These are phyloP conservation scores for Sitophilus oryzae DNA, from an alignment of 1,140 invertebrate species.

Conservation along the genomic window DNA sequence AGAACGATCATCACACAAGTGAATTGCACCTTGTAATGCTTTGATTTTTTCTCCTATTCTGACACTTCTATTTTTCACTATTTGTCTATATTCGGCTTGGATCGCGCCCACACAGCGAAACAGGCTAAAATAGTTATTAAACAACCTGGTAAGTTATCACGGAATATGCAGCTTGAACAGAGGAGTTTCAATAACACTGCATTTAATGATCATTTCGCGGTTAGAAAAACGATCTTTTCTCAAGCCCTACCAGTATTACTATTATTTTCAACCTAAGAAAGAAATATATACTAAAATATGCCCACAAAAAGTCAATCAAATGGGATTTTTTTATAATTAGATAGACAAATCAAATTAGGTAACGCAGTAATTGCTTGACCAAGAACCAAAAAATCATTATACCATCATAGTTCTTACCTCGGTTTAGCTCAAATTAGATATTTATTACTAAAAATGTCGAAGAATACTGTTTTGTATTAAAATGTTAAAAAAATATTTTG, in stretches of 20 bases:
- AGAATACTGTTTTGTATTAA: no score
- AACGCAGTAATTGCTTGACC: no score
- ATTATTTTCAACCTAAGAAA: no score
- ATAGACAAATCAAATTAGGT: no score
- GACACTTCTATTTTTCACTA: slow-evolving; percentile 48
- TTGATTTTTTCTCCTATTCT: slow-evolving; percentile 46
- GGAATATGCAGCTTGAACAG: slow-evolving; percentile 44
- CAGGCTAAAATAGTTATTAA: slow-evolving; percentile 46
- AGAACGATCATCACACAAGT: slow-evolving; percentile 20
- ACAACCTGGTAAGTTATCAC: slow-evolving; percentile 47
- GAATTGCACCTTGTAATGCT: slow-evolving; percentile 40
- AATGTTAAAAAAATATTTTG: no score
- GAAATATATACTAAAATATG: no score
- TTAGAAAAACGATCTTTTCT: neutral
- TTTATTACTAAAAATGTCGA: no score
- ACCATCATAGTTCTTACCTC: no score
- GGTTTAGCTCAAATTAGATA: no score
- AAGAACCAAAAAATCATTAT: no score
- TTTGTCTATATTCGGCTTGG: slow-evolving; percentile 46
- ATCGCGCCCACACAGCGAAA: slow-evolving; percentile 46
- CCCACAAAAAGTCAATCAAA: no score
- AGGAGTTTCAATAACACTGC: slow-evolving; percentile 44
- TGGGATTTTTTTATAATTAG: no score
- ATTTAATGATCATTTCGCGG: slow-evolving; percentile 30
- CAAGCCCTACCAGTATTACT: neutral